These are phyloP conservation scores for Netelia fuscicornis DNA, from an alignment of 2,888 invertebrate species.

Conservation along the genomic window DNA sequence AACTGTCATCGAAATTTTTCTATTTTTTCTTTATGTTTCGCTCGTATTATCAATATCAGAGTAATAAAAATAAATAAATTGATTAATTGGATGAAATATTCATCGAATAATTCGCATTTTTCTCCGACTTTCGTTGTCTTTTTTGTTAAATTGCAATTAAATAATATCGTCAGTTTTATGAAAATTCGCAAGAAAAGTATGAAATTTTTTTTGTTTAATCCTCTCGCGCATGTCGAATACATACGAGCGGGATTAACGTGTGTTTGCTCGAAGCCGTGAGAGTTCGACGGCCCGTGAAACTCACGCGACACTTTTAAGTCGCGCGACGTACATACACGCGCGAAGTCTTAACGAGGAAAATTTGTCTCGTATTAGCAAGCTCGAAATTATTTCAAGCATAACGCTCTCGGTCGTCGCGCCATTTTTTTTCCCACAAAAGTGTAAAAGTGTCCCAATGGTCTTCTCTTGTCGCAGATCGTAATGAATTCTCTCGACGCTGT, in stretches of 20 bases:
- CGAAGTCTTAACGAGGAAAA: constrained; percentile 25
- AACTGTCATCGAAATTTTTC: neutral
- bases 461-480: neutral
- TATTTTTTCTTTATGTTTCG: too few species aligned
- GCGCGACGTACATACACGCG: neutral
- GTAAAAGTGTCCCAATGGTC: constrained; percentile 14
- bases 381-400: constrained; percentile 9
- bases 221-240: neutral
- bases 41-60: neutral
- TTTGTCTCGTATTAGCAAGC: constrained; percentile 14
- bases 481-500: constrained; percentile 12
- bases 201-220: constrained; percentile 8
- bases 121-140: too few species aligned
- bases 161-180: constrained; percentile 5
- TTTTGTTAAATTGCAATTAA: too few species aligned
- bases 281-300: constrained; percentile 58
- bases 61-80: constrained; percentile 1
- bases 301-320: constrained; percentile 38
- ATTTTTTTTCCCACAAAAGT: constrained; percentile 11
- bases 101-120: neutral
- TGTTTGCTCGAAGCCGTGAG: constrained; percentile 1
- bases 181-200: constrained; percentile 19
- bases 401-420: constrained; percentile 27
- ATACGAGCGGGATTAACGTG: neutral
- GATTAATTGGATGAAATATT: neutral